phyloP scores from a whole-genome alignment of 2,888 invertebrate genomes.

The Lasioglossum villosulum region DNA sequence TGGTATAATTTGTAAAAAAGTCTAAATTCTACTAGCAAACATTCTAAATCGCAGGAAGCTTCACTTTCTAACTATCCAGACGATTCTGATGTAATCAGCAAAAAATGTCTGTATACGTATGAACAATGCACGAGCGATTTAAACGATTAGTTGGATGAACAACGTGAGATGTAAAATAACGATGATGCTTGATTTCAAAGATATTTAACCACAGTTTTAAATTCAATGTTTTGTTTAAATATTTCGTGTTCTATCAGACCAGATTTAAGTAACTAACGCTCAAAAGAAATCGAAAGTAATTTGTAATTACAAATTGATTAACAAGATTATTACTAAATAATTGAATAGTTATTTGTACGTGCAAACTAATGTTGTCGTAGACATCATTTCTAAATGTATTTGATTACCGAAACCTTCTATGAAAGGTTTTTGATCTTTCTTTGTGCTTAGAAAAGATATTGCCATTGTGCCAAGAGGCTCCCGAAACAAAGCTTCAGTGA shows the following conservation, averaged over 20 bases:
- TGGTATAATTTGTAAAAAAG: no score
- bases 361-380: no score
- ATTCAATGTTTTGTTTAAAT: background rate
- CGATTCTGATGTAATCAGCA: background rate
- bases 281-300: no score
- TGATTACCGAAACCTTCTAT: background rate
- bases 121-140: background rate
- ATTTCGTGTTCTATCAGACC: background rate
- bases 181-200: background rate
- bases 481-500: slow-evolving; percentile 48
- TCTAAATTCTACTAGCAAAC: background rate
- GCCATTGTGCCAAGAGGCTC: slow-evolving; percentile 45
- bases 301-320: no score
- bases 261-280: background rate
- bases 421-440: slow-evolving; percentile 33
- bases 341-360: background rate
- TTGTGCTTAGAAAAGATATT: slow-evolving; percentile 11
- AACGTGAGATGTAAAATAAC: background rate
- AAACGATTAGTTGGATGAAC: background rate
- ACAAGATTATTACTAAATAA: slow-evolving; percentile 26
- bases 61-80: background rate
- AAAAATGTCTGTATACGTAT: background rate
- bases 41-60: background rate
- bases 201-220: background rate
- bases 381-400: background rate